Percentiles rank a stretch among this genome's conserved stretches.
phyloP scores from a whole-genome alignment of 2,113 vertebrate genomes.

The Corythornis cristatus region DNA sequence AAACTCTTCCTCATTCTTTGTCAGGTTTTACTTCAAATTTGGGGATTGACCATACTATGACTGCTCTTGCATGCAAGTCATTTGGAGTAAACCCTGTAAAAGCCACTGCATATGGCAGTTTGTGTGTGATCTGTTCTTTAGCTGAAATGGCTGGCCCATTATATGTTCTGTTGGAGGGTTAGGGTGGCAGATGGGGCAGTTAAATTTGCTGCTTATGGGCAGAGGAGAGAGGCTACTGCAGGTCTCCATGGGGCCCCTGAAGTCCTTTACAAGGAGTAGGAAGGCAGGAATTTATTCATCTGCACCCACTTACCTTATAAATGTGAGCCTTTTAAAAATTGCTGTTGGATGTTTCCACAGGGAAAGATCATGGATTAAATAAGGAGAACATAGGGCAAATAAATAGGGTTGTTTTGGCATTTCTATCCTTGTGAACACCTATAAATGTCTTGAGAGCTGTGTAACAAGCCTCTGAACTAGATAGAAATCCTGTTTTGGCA shows the following conservation, averaged over 20 bases:
- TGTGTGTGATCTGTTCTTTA: not conserved
- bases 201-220: slow-evolving; percentile 21
- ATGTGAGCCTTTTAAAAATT: not conserved
- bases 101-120: not conserved
- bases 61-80: not conserved
- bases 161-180: not conserved
- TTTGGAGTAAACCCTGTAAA: not conserved
- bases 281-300: not conserved
- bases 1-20: not conserved
- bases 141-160: not conserved
- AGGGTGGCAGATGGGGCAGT: slow-evolving; percentile 34
- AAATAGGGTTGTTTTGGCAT: not conserved
- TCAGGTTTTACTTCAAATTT: not conserved
- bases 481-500: slow-evolving; percentile 6
- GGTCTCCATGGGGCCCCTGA: not conserved
- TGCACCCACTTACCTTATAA: not conserved
- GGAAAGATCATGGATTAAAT: not conserved
- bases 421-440: not conserved
- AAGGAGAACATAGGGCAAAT: not conserved
- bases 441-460: not conserved
- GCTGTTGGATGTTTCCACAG: not conserved
- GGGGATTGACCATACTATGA: not conserved
- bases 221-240: not conserved
- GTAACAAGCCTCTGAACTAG: not conserved
- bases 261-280: not conserved